Percentiles rank a stretch among this genome's conserved stretches.
phyloP scores from a whole-genome alignment of 1,140 invertebrate species.

The Choristoneura fumiferana region DNA sequence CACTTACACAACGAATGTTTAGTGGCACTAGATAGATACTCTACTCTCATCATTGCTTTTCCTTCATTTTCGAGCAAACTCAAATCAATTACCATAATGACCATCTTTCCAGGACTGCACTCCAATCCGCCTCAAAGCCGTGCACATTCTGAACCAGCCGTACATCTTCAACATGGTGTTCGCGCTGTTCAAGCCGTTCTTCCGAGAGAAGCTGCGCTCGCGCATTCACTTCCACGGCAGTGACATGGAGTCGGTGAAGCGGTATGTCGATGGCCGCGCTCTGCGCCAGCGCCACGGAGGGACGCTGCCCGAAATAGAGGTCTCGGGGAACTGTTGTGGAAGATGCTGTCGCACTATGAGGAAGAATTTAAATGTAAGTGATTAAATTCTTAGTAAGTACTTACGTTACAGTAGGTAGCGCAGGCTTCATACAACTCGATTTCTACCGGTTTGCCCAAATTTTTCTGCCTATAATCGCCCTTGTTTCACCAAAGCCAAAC shows the following conservation, averaged over 20 bases:
- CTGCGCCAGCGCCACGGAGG: conserved; percentile 89
- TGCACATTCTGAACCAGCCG: conserved; percentile 93
- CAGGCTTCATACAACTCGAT: too few species aligned
- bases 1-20: too few species aligned
- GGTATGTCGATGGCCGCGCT: conserved; percentile 86
- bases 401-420: too few species aligned
- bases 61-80: too few species aligned
- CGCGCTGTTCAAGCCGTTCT: conserved; percentile 92
- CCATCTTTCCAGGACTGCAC: conserved; percentile 84
- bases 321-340: conserved; percentile 62
- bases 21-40: too few species aligned
- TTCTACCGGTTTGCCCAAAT: too few species aligned
- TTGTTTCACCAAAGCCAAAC: too few species aligned
- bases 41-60: too few species aligned
- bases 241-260: conserved; percentile 87
- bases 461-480: too few species aligned
- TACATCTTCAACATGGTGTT: conserved; percentile 93
- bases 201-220: conserved; percentile 86
- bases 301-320: conserved; percentile 80
- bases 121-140: conserved; percentile 89
- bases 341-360: conserved; percentile 70
- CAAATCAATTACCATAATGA: too few species aligned
- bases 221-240: conserved; percentile 91
- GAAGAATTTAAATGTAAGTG: conserved; percentile 63
- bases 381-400: too few species aligned